A percentile compares a stretch with the other conserved stretches of the same genome.
Conservation (phyloP, 2,797 vertebrate species). For the Enteromius argenteus region DNA sequence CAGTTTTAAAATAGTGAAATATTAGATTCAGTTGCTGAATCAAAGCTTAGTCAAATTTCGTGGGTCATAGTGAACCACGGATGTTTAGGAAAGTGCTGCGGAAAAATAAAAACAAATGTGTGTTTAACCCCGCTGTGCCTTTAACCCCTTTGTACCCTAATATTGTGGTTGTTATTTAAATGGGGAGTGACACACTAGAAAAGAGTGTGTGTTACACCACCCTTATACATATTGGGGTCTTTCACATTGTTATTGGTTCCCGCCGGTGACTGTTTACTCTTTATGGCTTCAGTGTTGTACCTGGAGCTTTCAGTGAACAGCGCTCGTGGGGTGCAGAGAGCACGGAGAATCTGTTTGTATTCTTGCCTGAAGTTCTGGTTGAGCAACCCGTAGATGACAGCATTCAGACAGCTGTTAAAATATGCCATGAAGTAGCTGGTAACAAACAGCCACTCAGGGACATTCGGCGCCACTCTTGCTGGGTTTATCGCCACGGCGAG, state of each 20-base stretch:
- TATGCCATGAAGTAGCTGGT: conserved; percentile 62
- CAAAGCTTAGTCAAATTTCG: neutral
- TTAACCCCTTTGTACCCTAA: neutral
- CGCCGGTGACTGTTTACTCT: conserved; percentile 53
- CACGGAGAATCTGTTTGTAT: conserved; percentile 56
- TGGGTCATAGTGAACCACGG: neutral
- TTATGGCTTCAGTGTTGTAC: conserved; percentile 49
- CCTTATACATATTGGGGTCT: conserved; percentile 44
- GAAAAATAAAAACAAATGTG: neutral
- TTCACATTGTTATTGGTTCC: conserved; percentile 58
- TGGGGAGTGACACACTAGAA: conserved; percentile 4
- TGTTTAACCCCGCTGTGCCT: neutral
- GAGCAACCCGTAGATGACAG: conserved; percentile 56
- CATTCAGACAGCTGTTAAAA: conserved; percentile 63
- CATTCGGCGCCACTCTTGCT: conserved; percentile 38
- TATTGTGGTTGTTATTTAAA: neutral
- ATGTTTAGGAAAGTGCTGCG: neutral
- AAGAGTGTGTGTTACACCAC: conserved; percentile 31
- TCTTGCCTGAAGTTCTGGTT: conserved; percentile 62
- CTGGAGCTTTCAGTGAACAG: conserved; percentile 49
- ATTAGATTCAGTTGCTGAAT: no score
- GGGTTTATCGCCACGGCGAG: conserved; percentile 57
- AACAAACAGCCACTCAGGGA: conserved; percentile 59
- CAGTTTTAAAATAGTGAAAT: neutral
- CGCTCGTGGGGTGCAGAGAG: conserved; percentile 45